These are phyloP conservation scores for Anolis apletophallus DNA, from an alignment of 2,797 vertebrate species.

Conservation along the genomic window DNA sequence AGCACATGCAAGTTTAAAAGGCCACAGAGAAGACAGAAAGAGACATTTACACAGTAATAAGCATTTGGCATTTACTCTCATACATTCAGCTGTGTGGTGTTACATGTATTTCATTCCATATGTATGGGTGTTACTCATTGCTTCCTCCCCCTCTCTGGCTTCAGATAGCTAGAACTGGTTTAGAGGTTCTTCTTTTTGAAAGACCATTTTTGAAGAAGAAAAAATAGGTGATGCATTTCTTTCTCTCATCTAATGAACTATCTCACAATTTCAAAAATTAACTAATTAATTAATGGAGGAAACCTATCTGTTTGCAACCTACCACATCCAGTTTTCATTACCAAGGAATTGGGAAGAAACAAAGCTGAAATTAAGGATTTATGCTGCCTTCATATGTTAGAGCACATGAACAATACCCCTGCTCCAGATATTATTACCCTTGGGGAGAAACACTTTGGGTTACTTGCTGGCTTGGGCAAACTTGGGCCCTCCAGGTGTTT, in stretches of 20 bases:
- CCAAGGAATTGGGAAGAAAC: not conserved
- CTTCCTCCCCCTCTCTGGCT: not conserved
- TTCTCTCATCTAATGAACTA: slow-evolving; percentile 12
- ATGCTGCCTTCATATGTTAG: slow-evolving; percentile 63
- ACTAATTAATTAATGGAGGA: not conserved
- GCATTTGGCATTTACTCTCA: not conserved
- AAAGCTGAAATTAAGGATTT: slow-evolving; percentile 33
- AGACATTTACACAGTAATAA: not conserved
- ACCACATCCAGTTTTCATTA: not conserved
- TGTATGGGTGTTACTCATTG: slow-evolving; percentile 5
- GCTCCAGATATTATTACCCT: slow-evolving; percentile 65
- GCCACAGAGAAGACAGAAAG: not conserved
- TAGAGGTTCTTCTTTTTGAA: not conserved
- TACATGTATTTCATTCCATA: not conserved
- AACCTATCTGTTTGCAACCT: not conserved
- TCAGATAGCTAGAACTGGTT: not conserved
- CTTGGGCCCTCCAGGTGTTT: too few relatives aligned
- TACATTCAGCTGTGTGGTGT: not conserved
- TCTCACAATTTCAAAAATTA: not conserved
- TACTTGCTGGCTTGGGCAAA: too few relatives aligned
- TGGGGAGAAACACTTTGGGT: slow-evolving; percentile 67
- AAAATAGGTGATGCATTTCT: slow-evolving; percentile 34
- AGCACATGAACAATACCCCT: slow-evolving; percentile 59
- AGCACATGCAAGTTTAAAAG: not conserved
- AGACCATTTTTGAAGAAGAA: slow-evolving; percentile 6